Base-by-base conservation (phyloP, 1,140 invertebrate genomes). In the Drosophila biarmipes region DNA sequence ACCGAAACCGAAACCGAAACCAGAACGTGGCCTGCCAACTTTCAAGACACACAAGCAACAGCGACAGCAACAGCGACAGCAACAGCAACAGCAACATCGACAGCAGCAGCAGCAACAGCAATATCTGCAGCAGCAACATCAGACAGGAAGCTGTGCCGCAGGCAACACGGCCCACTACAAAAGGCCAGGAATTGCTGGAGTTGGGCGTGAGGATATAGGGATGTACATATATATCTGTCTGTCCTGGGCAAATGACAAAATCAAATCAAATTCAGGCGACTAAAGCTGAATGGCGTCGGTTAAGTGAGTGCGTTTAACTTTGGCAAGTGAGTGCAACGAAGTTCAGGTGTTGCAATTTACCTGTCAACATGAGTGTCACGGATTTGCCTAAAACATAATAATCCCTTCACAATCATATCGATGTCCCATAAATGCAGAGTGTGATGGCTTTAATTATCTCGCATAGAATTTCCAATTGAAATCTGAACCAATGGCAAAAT, bases 261-360 rank as follows among this genome's bases (percentile, higher is more conserved):
- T 75, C 77, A 80, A 74, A 79, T 79, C 77, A 74, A 80, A 80
- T 79, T 67, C 77, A 74, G 57, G 77, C 68, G 77, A 80, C 77
- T 79, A 73, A 73, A 79, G 76, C 64, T 74, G 68, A 78, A 79
- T 78, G 55, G 49, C 19, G 35, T 35, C 42, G 12, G 17, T 31
- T 19, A 24, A 43, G 27, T 43, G 61, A 54, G 24, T 46, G 49
- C 19, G 62, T 63, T 37, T 17, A 49, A 59, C 43, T 59, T 49
- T 59, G 45, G 57, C 57, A 38, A 35, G n/a, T 27, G 54, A 35
- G 57, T 31, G 6, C 34, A 35, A 24, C 21, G 12, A 24, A 21
- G 34, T 29, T 63, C 45, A 64, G 29, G 45, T 64, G 37, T 29
- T 52, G 63, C 45, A 64, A 42, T 40, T 66, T 40, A 40, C 38